Evolutionary conservation across 2,113 vertebrate genomes (phyloP).

Genomic region (Channa maculata): DNA sequence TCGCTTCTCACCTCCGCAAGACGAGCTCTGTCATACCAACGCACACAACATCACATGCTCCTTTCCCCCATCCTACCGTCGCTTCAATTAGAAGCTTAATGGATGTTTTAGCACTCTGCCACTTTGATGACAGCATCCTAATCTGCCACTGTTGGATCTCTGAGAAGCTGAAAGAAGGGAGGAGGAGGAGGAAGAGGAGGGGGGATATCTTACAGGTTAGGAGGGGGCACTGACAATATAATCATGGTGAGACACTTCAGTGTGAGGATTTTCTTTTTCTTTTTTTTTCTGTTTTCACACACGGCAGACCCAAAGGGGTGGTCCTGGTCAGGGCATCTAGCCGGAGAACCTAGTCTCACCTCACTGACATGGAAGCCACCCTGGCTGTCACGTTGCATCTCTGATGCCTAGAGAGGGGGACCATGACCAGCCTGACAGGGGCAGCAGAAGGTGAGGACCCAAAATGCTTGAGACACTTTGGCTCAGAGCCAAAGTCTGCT

Average conservation of each 20-base stretch:
- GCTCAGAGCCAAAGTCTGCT: constrained; percentile 76
- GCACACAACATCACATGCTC: constrained; percentile 57
- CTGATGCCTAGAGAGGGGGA: constrained; percentile 64
- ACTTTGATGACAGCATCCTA: constrained; percentile 75
- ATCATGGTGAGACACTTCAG: constrained; percentile 68
- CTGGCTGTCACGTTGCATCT: constrained; percentile 81
- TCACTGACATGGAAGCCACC: constrained; percentile 80
- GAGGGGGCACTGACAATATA: constrained; percentile 66
- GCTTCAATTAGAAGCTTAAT: constrained; percentile 78
- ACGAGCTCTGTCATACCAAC: constrained; percentile 67
- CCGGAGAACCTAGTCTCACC: constrained; percentile 77
- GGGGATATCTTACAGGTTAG: constrained; percentile 66
- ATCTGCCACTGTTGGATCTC: constrained; percentile 71
- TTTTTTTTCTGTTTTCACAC: constrained; percentile 70
- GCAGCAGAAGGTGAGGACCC: constrained; percentile 74
- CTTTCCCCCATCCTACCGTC: constrained; percentile 52
- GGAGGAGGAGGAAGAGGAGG: constrained; percentile 10
- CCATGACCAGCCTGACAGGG: constrained; percentile 71
- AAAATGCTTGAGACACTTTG: constrained; percentile 80
- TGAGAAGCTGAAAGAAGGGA: constrained; percentile 45
- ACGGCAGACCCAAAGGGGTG: constrained; percentile 74
- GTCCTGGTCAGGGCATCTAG: constrained; percentile 71
- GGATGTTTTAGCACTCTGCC: constrained; percentile 78
- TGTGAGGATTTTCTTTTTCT: constrained; percentile 47
- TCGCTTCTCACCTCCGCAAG: constrained; percentile 78